Percentiles rank a stretch among this genome's conserved stretches.
These are phyloP conservation scores for Etheostoma cragini DNA, from an alignment of 2,113 vertebrate genomes.

Conservation along the genomic window DNA sequence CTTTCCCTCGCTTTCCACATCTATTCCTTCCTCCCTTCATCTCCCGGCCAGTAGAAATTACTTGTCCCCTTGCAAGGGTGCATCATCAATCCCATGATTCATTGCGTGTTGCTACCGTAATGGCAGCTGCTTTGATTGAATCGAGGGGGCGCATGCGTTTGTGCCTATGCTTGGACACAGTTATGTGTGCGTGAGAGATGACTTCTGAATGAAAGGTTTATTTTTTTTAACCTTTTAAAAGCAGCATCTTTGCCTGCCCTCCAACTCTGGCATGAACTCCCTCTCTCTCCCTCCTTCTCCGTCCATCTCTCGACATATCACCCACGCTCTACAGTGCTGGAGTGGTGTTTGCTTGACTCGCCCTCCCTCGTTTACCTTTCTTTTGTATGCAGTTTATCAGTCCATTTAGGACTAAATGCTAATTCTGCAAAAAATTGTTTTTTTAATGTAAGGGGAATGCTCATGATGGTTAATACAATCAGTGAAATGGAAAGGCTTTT, in stretches of 20 bases:
- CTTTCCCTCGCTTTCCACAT: slow-evolving; percentile 47
- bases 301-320: slow-evolving; percentile 6
- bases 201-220: slow-evolving; percentile 72
- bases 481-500: slow-evolving; percentile 63
- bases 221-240: slow-evolving; percentile 72
- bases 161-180: slow-evolving; percentile 68
- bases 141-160: slow-evolving; percentile 46
- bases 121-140: slow-evolving; percentile 72
- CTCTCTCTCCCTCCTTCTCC: background rate
- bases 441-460: slow-evolving; percentile 37
- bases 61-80: slow-evolving; percentile 77
- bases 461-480: slow-evolving; percentile 65
- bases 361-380: slow-evolving; percentile 15
- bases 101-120: slow-evolving; percentile 60
- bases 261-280: slow-evolving; percentile 16
- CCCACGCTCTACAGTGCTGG: slow-evolving; percentile 45
- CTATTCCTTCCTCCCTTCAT: slow-evolving; percentile 70
- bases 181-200: slow-evolving; percentile 62
- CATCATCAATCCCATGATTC: slow-evolving; percentile 76
- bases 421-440: slow-evolving; percentile 60
- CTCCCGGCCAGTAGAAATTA: slow-evolving; percentile 79
- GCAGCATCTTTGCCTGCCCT: slow-evolving; percentile 58
- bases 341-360: slow-evolving; percentile 52
- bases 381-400: slow-evolving; percentile 49
- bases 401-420: slow-evolving; percentile 63